A percentile compares a stretch with the other conserved stretches of the same genome.
phyloP scores from a whole-genome alignment of 2,888 invertebrate species.

The Caenorhabditis japonica region DNA sequence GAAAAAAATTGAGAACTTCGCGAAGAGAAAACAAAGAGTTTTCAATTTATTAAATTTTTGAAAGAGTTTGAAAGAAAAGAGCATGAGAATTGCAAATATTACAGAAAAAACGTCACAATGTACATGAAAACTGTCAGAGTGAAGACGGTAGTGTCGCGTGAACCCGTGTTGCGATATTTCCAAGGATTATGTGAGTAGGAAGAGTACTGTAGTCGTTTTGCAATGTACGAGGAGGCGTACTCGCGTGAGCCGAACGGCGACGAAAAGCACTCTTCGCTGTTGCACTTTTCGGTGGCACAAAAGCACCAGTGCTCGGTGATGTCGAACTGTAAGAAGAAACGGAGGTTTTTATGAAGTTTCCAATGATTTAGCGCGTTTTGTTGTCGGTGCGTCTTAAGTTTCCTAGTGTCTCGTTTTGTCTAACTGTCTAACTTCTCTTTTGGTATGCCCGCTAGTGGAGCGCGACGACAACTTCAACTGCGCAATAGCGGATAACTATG shows the following conservation, averaged over 20 bases:
- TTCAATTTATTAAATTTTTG: too few relatives aligned
- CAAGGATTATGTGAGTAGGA: slow-evolving; percentile 54
- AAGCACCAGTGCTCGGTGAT: slow-evolving; percentile 74
- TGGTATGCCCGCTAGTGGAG: too few relatives aligned
- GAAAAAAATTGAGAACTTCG: too few relatives aligned
- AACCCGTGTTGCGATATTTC: slow-evolving; percentile 59
- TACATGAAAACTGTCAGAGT: background rate
- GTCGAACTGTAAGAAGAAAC: slow-evolving; percentile 61
- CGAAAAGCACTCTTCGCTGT: slow-evolving; percentile 59
- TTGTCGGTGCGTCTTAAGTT: too few relatives aligned
- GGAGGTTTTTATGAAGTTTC: background rate
- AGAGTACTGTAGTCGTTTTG: slow-evolving; percentile 61
- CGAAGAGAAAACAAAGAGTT: too few relatives aligned
- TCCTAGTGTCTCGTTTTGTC: too few relatives aligned
- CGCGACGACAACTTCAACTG: too few relatives aligned
- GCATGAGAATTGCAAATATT: too few relatives aligned
- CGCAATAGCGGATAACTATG: too few relatives aligned
- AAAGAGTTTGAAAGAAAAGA: too few relatives aligned
- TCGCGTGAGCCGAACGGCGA: slow-evolving; percentile 59
- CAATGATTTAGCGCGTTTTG: too few relatives aligned
- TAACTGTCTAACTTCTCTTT: too few relatives aligned
- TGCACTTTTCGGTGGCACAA: slow-evolving; percentile 72
- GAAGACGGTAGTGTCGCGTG: slow-evolving; percentile 3
- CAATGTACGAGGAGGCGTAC: slow-evolving; percentile 59
- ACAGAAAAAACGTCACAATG: slow-evolving; percentile 16